phyloP scores from a whole-genome alignment of 2,797 vertebrate species.

The Aselliscus stoliczkanus region DNA sequence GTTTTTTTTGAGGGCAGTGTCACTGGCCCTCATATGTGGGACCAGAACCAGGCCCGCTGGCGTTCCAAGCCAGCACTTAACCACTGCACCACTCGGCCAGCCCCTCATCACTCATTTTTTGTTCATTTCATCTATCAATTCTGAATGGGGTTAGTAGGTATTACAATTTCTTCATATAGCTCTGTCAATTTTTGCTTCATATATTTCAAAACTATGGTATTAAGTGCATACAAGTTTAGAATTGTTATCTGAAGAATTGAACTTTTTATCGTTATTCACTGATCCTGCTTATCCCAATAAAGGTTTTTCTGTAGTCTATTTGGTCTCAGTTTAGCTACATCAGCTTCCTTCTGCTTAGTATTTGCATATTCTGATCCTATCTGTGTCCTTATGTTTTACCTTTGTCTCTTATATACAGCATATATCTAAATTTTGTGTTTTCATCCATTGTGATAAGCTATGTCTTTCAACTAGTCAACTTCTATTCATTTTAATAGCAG shows the following conservation, averaged over 20 bases:
- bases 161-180: neutral
- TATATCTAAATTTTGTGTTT: neutral
- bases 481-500: neutral
- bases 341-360: neutral
- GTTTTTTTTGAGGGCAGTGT: no score
- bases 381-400: neutral
- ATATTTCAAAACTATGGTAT: neutral
- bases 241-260: neutral
- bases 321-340: neutral
- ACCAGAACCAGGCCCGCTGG: no score
- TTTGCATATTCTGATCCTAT: neutral
- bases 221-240: neutral
- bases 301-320: neutral
- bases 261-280: neutral
- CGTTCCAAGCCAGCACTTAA: no score
- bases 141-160: neutral
- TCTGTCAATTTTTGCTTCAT: neutral
- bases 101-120: no score
- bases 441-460: conserved; percentile 8
- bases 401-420: neutral
- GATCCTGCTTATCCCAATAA: neutral
- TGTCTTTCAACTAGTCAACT: conserved; percentile 16
- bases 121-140: neutral
- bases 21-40: no score
- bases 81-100: no score